Evolutionary conservation across 2,888 invertebrate genomes (phyloP).

Genomic region (Tetanocera ferruginea): DNA sequence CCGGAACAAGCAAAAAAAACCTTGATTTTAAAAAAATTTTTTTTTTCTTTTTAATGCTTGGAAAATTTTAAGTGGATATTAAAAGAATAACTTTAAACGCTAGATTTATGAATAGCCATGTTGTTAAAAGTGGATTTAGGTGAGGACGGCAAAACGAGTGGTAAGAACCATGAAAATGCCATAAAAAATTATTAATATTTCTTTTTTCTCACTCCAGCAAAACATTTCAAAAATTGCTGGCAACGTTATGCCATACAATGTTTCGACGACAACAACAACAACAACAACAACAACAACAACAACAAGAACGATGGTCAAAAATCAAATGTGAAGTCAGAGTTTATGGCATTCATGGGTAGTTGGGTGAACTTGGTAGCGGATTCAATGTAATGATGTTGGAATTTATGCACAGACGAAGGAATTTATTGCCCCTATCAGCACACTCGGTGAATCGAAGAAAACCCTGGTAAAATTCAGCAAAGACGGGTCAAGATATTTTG

Average conservation of each 20-base stretch:
- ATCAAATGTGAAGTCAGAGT: not conserved
- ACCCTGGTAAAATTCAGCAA: too few species aligned
- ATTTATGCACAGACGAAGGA: not conserved
- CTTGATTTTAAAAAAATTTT: not conserved
- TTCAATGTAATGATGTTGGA: too few species aligned
- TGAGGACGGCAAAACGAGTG: not conserved
- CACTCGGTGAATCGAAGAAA: too few species aligned
- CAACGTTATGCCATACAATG: too few species aligned
- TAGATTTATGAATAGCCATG: too few species aligned
- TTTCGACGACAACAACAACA: not conserved
- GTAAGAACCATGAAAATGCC: not conserved
- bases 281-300: not conserved
- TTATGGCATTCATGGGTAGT: not conserved
- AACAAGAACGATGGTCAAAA: not conserved
- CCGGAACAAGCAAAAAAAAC: not conserved
- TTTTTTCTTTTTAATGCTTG: not conserved
- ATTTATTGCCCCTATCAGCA: not conserved
- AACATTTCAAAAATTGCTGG: too few species aligned
- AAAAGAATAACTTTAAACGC: not conserved
- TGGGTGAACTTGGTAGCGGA: not conserved
- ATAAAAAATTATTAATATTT: not conserved
- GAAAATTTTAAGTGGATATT: conserved; percentile 9
- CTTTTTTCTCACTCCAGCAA: too few species aligned
- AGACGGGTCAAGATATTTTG: too few species aligned
- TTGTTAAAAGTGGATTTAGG: too few species aligned